Conservation (phyloP, 2,797 vertebrate species). For the Silurus aristotelis region DNA sequence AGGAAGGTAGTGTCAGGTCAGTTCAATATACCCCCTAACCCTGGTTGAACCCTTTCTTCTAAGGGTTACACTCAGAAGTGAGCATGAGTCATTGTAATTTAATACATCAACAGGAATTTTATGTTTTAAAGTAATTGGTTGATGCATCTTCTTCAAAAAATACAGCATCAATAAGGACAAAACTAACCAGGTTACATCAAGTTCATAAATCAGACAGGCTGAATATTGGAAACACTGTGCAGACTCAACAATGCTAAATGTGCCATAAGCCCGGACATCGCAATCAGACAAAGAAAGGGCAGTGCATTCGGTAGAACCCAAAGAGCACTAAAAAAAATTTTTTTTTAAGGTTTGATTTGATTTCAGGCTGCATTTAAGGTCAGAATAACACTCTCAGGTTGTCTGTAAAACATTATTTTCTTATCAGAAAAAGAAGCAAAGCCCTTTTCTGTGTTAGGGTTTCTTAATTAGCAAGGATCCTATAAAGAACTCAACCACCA, state of each 20-base stretch:
- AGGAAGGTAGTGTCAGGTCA: no score
- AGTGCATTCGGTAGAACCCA: not conserved
- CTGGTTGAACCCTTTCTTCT: no score
- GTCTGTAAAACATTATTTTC: not conserved
- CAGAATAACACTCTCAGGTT: not conserved
- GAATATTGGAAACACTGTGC: not conserved
- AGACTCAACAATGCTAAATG: not conserved
- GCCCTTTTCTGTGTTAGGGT: no score
- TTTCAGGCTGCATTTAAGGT: constrained; percentile 1
- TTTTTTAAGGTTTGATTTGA: not conserved
- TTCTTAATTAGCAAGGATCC: not conserved
- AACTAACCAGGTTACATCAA: not conserved
- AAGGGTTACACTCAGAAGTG: not conserved
- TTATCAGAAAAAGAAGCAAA: not conserved
- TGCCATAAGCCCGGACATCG: not conserved
- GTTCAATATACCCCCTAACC: no score
- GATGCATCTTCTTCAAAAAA: no score
- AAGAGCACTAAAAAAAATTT: not conserved
- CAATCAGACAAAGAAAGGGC: not conserved
- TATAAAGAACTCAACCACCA: not conserved
- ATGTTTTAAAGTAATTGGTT: not conserved
- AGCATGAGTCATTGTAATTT: not conserved
- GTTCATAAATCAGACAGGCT: not conserved
- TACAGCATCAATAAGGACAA: not conserved
- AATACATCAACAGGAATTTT: not conserved